A percentile compares a stretch with the other conserved stretches of the same genome.
Evolutionary conservation across 2,888 invertebrate genomes (phyloP).

Genomic region (Idaea aversata): DNA sequence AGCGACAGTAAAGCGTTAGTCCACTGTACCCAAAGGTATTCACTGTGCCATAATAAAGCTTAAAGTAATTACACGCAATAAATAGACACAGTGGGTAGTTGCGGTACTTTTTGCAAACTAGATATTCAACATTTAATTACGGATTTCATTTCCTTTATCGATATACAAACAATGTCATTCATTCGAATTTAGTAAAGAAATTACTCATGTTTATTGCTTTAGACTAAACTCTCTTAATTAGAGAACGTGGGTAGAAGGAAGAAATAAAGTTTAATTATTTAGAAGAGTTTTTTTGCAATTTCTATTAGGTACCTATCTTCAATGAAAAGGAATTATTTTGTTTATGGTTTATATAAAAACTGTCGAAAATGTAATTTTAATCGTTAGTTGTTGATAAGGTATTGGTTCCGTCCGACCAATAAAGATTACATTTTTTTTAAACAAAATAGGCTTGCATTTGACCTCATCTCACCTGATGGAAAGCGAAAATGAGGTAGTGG

Average conservation of each 20-base stretch:
- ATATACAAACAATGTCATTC: not conserved
- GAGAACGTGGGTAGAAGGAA: not conserved
- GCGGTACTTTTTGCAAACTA: conserved; percentile 5
- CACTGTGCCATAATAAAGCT: conserved; percentile 1
- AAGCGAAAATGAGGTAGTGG: no score
- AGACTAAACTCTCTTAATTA: not conserved
- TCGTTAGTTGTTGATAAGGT: no score
- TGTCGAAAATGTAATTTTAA: no score
- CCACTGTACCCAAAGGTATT: not conserved
- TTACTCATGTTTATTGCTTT: not conserved
- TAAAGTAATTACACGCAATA: conserved; percentile 5
- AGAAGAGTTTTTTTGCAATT: conserved; percentile 15
- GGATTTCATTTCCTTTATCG: conserved; percentile 5
- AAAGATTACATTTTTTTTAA: no score
- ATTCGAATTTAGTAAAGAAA: not conserved
- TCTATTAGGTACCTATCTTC: conserved; percentile 10
- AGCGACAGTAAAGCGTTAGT: not conserved
- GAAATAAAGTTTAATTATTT: not conserved
- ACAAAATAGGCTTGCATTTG: no score
- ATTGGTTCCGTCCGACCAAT: no score
- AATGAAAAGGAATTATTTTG: not conserved
- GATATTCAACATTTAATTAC: not conserved
- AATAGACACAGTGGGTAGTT: not conserved
- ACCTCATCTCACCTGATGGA: no score
- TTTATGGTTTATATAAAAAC: conserved; percentile 12